These are phyloP conservation scores for Gari tellinella DNA, from an alignment of 2,888 invertebrate species.

Conservation along the genomic window DNA sequence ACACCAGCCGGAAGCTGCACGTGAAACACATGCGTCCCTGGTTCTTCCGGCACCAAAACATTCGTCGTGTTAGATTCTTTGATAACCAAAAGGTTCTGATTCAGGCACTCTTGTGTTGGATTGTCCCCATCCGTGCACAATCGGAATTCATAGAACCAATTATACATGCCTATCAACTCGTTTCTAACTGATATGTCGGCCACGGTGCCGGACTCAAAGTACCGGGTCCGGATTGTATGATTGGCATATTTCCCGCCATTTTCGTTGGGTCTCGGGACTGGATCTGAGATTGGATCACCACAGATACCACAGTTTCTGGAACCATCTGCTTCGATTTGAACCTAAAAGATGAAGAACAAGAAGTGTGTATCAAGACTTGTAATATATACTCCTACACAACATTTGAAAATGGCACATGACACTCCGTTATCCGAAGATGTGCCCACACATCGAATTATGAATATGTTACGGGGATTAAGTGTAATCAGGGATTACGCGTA, in stretches of 20 bases:
- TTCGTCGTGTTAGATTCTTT: slow-evolving; percentile 23
- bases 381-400: no score
- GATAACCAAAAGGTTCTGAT: slow-evolving; percentile 40
- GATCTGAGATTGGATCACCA: slow-evolving; percentile 52
- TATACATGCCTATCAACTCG: slow-evolving; percentile 39
- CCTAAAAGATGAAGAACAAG: slow-evolving; percentile 35
- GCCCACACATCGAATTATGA: no score
- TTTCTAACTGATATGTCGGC: slow-evolving; percentile 52
- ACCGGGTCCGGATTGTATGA: slow-evolving; percentile 43
- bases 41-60: slow-evolving; percentile 32
- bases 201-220: slow-evolving; percentile 40
- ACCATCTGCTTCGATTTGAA: slow-evolving; percentile 44
- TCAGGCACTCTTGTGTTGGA: slow-evolving; percentile 34
- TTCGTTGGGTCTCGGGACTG: slow-evolving; percentile 53
- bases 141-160: slow-evolving; percentile 55
- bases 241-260: slow-evolving; percentile 59
- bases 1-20: slow-evolving; percentile 53
- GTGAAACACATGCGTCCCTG: slow-evolving; percentile 46
- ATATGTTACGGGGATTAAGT: no score
- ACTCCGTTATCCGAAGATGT: no score
- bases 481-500: no score
- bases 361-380: no score
- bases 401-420: no score
- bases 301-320: slow-evolving; percentile 61
- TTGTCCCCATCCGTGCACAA: slow-evolving; percentile 41